phyloP scores from a whole-genome alignment of 2,113 vertebrate species.

The Phrynocephalus versicolor region DNA sequence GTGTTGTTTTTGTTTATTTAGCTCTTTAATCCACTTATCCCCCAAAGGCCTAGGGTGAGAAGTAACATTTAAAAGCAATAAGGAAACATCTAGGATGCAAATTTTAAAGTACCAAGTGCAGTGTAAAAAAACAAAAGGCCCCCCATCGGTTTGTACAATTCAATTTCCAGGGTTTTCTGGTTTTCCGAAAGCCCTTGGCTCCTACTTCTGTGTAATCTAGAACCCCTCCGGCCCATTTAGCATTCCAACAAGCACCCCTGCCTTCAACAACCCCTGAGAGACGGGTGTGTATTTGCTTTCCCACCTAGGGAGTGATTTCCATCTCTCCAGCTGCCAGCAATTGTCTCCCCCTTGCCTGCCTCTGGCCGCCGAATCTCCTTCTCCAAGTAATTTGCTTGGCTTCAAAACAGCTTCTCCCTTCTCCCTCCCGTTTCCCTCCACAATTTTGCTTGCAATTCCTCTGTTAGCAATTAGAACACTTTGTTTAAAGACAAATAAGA shows the following conservation, averaged over 20 bases:
- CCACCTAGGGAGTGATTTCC: constrained; percentile 68
- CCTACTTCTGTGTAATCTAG: constrained; percentile 25
- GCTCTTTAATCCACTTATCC: constrained; percentile 20
- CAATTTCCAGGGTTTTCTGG: not conserved
- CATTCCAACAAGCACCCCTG: constrained; percentile 59
- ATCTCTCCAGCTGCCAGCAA: constrained; percentile 57
- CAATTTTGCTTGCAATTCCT: constrained; percentile 73
- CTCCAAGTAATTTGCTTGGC: constrained; percentile 63
- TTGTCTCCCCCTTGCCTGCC: constrained; percentile 45
- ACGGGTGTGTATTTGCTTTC: constrained; percentile 63
- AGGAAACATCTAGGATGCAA: not conserved
- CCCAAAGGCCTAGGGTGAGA: not conserved
- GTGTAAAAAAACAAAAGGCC: not conserved
- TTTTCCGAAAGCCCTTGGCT: not conserved
- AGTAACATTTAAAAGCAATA: not conserved
- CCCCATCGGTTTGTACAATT: not conserved
- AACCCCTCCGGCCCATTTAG: constrained; percentile 41
- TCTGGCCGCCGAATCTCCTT: constrained; percentile 65
- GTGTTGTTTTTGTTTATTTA: not conserved
- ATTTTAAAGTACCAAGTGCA: not conserved
- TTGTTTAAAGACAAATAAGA: constrained; percentile 75
- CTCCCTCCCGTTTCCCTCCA: constrained; percentile 41
- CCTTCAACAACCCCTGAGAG: constrained; percentile 21
- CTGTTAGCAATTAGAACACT: constrained; percentile 76
- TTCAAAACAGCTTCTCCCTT: constrained; percentile 52